Percentiles rank a stretch among this genome's conserved stretches.
phyloP scores from a whole-genome alignment of 2,888 invertebrate species.

The Rotaria sp. region DNA sequence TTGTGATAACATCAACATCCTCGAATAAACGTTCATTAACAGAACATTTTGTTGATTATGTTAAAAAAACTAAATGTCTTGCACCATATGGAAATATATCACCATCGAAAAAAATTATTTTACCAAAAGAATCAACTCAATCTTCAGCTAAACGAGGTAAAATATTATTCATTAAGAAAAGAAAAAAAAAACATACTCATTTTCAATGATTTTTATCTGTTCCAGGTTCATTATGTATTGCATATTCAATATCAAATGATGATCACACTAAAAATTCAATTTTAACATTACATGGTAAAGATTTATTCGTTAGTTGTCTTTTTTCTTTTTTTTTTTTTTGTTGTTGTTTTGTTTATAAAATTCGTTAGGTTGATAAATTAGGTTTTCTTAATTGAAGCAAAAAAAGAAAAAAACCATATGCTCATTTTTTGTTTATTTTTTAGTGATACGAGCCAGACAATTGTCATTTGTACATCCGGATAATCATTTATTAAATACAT shows the following conservation, averaged over 20 bases:
- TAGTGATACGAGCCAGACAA: conserved; percentile 29
- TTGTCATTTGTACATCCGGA: conserved; percentile 5
- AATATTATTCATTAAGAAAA: not conserved
- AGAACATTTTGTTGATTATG: conserved; percentile 11
- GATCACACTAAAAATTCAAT: not conserved
- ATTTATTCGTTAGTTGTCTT: not conserved
- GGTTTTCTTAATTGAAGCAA: not conserved
- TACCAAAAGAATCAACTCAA: not conserved
- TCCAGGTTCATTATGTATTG: conserved; percentile 14
- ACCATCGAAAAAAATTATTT: not conserved
- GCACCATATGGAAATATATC: not conserved
- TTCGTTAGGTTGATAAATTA: not conserved
- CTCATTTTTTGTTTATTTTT: not conserved
- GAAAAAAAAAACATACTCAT: not conserved
- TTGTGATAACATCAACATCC: not conserved
- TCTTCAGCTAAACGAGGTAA: not conserved
- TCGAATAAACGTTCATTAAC: conserved; percentile 27
- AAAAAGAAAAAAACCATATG: not conserved
- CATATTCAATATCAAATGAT: not conserved
- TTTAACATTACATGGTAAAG: not conserved
- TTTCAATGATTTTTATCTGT: not conserved
- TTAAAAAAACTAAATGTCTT: conserved; percentile 4
- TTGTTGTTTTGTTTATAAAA: not conserved
- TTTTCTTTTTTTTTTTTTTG: not conserved
- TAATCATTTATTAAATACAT: not conserved